phyloP scores from a whole-genome alignment of 1,140 invertebrate genomes.

The Hydropsyche tenuis region DNA sequence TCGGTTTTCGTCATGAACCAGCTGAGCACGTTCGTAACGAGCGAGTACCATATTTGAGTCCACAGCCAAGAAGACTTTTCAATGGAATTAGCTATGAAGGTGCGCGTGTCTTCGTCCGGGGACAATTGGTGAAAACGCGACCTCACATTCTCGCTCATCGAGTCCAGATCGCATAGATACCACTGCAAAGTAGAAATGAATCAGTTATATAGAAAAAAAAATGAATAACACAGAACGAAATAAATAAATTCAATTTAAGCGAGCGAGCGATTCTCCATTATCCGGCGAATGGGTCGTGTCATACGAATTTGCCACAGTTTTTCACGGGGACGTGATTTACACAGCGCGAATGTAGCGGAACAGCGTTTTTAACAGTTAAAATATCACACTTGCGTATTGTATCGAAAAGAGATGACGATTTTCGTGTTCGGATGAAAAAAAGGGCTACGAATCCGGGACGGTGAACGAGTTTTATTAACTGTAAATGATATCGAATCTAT shows the following conservation, averaged over 20 bases:
- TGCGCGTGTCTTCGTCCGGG: conserved; percentile 73
- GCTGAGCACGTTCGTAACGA: conserved; percentile 72
- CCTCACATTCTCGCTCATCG: conserved; percentile 58
- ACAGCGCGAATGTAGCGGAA: not conserved
- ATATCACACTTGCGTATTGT: not conserved
- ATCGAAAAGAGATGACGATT: conserved; percentile 2
- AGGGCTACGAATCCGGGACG: not conserved
- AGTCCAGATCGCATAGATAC: conserved; percentile 66
- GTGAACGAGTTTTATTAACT: conserved; percentile 4
- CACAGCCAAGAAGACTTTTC: conserved; percentile 78
- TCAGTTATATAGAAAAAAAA: too few relatives aligned
- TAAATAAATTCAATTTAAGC: conserved; percentile 19
- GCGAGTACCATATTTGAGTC: conserved; percentile 76
- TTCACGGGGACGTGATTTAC: conserved; percentile 11
- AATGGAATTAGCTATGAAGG: conserved; percentile 74
- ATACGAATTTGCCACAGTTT: conserved; percentile 26
- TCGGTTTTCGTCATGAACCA: conserved; percentile 83
- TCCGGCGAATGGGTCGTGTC: conserved; percentile 15
- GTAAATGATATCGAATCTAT: conserved; percentile 10
- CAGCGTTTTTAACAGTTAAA: not conserved
- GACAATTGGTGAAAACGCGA: conserved; percentile 69
- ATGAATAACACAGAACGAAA: not conserved
- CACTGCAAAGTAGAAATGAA: conserved; percentile 65
- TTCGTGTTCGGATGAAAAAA: not conserved
- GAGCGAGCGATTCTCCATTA: too few relatives aligned